Percentiles rank a stretch among this genome's conserved stretches.
Conservation (phyloP, 2,888 invertebrate species). For the Agrotis puta region DNA sequence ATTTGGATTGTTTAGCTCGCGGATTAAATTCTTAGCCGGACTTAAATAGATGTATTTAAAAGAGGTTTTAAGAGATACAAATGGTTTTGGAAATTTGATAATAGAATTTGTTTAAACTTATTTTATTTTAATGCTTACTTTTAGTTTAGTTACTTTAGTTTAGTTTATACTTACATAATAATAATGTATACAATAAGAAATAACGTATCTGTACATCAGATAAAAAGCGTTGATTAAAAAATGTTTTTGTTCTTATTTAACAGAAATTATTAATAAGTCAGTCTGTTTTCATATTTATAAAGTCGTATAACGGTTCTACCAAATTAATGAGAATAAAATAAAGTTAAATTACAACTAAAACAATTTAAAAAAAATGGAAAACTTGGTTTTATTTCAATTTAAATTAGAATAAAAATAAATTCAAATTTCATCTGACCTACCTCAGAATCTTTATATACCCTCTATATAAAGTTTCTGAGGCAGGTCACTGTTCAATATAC, state of each 20-base stretch:
- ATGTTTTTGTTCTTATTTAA: no score
- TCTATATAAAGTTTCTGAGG: no score
- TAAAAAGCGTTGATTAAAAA: no score
- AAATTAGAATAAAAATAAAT: not conserved
- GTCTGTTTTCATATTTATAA: not conserved
- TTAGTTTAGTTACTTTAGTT: no score
- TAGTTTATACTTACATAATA: no score
- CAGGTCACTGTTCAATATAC: not conserved
- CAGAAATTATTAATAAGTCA: not conserved
- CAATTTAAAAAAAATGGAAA: not conserved
- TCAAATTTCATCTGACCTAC: not conserved
- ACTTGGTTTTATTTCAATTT: no score
- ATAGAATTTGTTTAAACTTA: constrained; percentile 5
- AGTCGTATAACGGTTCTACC: no score
- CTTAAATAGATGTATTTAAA: constrained; percentile 34
- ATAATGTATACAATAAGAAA: no score
- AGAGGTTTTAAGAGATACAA: constrained; percentile 10
- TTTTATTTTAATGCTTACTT: constrained; percentile 4
- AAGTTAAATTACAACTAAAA: no score
- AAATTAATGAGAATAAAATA: not conserved
- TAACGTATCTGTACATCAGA: no score
- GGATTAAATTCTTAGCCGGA: constrained; percentile 32
- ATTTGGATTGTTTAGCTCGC: constrained; percentile 49
- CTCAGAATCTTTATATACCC: not conserved
- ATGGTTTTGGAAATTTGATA: constrained; percentile 18